Percentiles rank a stretch among this genome's conserved stretches.
These are phyloP conservation scores for Argyrosomus japonicus DNA, from an alignment of 2,113 vertebrate species.

Conservation along the genomic window DNA sequence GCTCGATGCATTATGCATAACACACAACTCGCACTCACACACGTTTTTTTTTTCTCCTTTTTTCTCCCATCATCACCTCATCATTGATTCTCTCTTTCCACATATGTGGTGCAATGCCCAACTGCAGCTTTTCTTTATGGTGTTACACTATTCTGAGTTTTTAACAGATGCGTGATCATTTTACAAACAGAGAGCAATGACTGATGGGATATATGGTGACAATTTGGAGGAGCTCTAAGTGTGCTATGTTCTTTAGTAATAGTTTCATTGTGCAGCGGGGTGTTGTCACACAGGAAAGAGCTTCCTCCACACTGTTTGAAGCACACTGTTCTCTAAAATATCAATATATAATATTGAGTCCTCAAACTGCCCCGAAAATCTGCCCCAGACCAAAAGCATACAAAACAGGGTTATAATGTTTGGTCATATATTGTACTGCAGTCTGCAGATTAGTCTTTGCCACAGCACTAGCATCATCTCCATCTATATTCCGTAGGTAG, in stretches of 20 bases:
- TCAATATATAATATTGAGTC: not conserved
- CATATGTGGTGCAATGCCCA: not conserved
- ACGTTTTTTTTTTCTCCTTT: not conserved
- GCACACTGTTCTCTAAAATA: not conserved
- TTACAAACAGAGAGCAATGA: not conserved
- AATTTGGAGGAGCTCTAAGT: not conserved
- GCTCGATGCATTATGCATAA: slow-evolving; percentile 56
- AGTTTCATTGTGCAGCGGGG: not conserved
- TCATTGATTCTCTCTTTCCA: not conserved
- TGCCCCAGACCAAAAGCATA: not conserved
- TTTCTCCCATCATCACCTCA: not conserved
- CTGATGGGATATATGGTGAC: not conserved
- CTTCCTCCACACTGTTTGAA: not conserved
- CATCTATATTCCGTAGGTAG: too few relatives aligned
- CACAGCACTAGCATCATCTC: too few relatives aligned
- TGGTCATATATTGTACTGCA: not conserved
- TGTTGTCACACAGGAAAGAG: not conserved
- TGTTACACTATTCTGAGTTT: not conserved
- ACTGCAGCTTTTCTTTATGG: slow-evolving; percentile 3
- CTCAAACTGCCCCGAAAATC: not conserved
- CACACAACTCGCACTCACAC: not conserved
- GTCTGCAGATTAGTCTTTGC: too few relatives aligned
- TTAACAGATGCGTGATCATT: not conserved
- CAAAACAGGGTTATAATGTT: not conserved
- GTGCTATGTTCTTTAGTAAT: not conserved